phyloP scores from a whole-genome alignment of 2,888 invertebrate species.

The Fragum sueziense region DNA sequence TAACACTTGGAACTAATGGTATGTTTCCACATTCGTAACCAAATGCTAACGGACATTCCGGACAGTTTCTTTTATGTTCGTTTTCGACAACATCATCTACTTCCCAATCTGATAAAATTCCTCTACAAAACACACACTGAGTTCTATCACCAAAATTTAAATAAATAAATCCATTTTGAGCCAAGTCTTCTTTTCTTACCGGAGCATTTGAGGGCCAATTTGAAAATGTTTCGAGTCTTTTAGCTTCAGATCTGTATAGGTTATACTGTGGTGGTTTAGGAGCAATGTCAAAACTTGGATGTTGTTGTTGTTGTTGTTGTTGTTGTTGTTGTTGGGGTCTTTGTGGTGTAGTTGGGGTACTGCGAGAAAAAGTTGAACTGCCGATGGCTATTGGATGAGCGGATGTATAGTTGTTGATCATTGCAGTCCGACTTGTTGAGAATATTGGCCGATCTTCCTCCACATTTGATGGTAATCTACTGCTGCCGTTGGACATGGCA shows the following conservation, averaged over 20 bases:
- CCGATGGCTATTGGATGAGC: slow-evolving; percentile 35
- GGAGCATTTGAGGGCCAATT: slow-evolving; percentile 57
- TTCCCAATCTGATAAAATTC: slow-evolving; percentile 60
- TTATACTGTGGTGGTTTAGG: slow-evolving; percentile 46
- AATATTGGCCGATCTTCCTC: neutral
- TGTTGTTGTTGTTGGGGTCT: neutral
- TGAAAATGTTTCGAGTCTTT: slow-evolving; percentile 58
- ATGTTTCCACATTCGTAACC: slow-evolving; percentile 57
- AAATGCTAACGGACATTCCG: slow-evolving; percentile 63
- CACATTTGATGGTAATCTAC: slow-evolving; percentile 13
- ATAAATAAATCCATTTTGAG: slow-evolving; percentile 64
- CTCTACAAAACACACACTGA: slow-evolving; percentile 68
- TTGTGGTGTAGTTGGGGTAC: neutral
- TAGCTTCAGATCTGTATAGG: slow-evolving; percentile 37
- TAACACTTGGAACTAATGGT: slow-evolving; percentile 19
- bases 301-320: neutral
- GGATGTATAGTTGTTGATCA: slow-evolving; percentile 24
- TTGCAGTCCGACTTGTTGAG: slow-evolving; percentile 8
- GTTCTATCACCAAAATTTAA: slow-evolving; percentile 57
- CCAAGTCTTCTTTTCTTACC: slow-evolving; percentile 57
- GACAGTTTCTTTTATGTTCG: slow-evolving; percentile 65
- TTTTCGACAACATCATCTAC: slow-evolving; percentile 60
- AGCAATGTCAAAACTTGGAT: slow-evolving; percentile 40
- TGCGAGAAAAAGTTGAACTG: slow-evolving; percentile 22
- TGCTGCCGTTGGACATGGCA: slow-evolving; percentile 8